Evolutionary conservation across 2,113 vertebrate genomes (phyloP).

Genomic region (Rana temporaria): DNA sequence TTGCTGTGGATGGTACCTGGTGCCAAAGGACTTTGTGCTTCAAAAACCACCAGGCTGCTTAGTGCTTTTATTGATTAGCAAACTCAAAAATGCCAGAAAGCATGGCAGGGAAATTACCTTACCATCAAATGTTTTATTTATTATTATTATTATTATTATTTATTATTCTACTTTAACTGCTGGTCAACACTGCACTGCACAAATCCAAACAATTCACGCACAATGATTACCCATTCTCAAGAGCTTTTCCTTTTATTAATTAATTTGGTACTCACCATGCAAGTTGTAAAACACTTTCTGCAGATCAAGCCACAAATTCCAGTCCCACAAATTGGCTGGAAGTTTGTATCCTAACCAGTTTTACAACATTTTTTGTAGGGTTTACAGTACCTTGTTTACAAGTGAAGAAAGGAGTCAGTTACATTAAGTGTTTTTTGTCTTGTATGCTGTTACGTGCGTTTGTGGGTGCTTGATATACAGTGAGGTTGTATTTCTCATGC

Average conservation of each 20-base stretch:
- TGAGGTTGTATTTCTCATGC: background rate
- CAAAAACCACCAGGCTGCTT: background rate
- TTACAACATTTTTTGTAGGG: constrained; percentile 23
- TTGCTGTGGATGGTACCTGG: background rate
- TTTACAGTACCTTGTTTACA: constrained; percentile 50
- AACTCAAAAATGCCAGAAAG: background rate
- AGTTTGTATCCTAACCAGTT: constrained; percentile 3
- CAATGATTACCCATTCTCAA: background rate
- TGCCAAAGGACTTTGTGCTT: background rate
- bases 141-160: constrained; percentile 42
- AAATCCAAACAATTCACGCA: constrained; percentile 14
- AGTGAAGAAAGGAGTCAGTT: constrained; percentile 32
- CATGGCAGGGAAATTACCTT: background rate
- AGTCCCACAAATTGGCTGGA: background rate
- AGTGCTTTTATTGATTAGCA: too few species aligned
- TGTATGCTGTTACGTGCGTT: constrained; percentile 31
- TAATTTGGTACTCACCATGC: background rate
- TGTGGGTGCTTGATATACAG: constrained; percentile 40
- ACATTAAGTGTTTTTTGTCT: constrained; percentile 39
- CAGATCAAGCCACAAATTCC: background rate
- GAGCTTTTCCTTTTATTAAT: background rate
- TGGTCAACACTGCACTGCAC: constrained; percentile 21
- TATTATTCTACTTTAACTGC: constrained; percentile 25
- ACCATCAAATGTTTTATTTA: constrained; percentile 39
- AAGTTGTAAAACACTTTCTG: background rate